A percentile compares a stretch with the other conserved stretches of the same genome.
Evolutionary conservation across 2,888 invertebrate genomes (phyloP).

Genomic region (Mesorhabditis belari): DNA sequence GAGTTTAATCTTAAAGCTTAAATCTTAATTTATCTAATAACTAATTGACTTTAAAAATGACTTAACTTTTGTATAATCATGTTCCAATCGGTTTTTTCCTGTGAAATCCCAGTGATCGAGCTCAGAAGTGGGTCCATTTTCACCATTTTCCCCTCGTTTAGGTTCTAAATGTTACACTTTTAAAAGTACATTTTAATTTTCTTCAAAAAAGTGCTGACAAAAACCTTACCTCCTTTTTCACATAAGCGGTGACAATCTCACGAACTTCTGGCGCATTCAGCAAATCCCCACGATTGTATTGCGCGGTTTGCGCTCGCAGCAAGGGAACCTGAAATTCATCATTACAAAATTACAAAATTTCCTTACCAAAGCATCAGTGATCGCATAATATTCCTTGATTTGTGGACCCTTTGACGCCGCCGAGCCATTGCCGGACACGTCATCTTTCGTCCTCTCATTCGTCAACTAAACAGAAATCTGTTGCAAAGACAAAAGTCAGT

Average conservation of each 20-base stretch:
- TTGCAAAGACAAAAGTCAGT: too few species aligned
- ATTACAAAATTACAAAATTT: not conserved
- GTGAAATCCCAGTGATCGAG: constrained; percentile 11
- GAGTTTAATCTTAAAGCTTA: too few species aligned
- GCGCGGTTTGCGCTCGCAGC: constrained; percentile 10
- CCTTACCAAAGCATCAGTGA: not conserved
- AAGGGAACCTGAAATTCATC: constrained; percentile 13
- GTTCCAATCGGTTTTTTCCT: constrained; percentile 22
- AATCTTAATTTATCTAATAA: not conserved
- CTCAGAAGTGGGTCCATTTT: constrained; percentile 24
- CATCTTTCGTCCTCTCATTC: constrained; percentile 28
- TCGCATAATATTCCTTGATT: constrained; percentile 18
- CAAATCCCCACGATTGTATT: constrained; percentile 24
- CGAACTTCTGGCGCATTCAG: constrained; percentile 19
- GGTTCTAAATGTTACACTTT: constrained; percentile 16
- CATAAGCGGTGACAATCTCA: constrained; percentile 24
- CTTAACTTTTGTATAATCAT: constrained; percentile 27
- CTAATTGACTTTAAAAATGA: not conserved
- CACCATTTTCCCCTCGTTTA: constrained; percentile 17
- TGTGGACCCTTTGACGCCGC: constrained; percentile 9
- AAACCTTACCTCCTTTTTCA: constrained; percentile 24
- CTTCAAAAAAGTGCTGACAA: not conserved
- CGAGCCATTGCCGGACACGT: too few species aligned
- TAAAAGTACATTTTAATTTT: not conserved
- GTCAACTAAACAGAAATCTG: too few species aligned